Conservation (phyloP, 2,888 invertebrate species). For the Salticus scenicus region DNA sequence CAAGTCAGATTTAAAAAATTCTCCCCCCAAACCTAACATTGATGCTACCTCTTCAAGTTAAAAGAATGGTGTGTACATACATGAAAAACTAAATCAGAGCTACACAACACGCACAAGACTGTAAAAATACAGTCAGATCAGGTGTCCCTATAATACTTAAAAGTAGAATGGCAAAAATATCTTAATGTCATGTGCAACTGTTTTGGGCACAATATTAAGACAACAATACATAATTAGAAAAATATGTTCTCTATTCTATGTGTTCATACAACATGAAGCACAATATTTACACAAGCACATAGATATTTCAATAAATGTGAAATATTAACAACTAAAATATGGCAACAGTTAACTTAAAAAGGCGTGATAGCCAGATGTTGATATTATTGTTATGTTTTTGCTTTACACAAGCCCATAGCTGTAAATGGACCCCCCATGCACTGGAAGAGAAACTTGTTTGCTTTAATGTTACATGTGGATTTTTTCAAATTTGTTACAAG, state of each 20-base stretch:
- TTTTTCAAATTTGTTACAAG: background rate
- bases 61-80: background rate
- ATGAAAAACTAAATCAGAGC: slow-evolving; percentile 26
- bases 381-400: background rate
- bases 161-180: background rate
- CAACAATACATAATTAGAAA: background rate
- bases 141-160: background rate
- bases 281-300: slow-evolving; percentile 1
- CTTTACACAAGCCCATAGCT: slow-evolving; percentile 10
- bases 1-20: slow-evolving; percentile 53
- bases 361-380: background rate
- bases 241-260: background rate
- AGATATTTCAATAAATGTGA: background rate
- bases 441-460: too few relatives aligned
- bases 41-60: slow-evolving; percentile 46
- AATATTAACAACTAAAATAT: background rate
- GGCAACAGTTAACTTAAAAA: background rate
- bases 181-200: background rate
- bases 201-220: background rate
- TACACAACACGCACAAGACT: slow-evolving; percentile 56
- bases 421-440: background rate
- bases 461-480: background rate
- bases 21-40: slow-evolving; percentile 33
- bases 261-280: background rate
- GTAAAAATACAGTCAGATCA: background rate